A percentile compares a stretch with the other conserved stretches of the same genome.
Evolutionary conservation across 2,888 invertebrate species (phyloP).

Genomic region (Cordilura impudica): DNA sequence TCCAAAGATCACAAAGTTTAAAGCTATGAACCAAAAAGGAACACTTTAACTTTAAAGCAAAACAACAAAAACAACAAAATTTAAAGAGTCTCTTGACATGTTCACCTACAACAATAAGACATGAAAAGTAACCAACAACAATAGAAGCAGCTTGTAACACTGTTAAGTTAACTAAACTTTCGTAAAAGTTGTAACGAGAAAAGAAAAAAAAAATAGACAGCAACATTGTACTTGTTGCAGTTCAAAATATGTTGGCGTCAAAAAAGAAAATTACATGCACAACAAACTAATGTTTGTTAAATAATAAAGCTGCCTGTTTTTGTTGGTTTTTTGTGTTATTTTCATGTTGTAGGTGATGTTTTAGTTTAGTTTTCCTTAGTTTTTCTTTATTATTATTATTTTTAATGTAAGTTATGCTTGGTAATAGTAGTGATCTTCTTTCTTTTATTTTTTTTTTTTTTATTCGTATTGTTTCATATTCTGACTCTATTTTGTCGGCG

Average conservation of each 20-base stretch:
- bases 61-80: not conserved
- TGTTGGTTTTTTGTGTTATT: not conserved
- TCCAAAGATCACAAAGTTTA: constrained; percentile 41
- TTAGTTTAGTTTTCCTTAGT: constrained; percentile 1
- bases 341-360: constrained; percentile 18
- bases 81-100: constrained; percentile 43
- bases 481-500: constrained; percentile 79
- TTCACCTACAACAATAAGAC: constrained; percentile 50
- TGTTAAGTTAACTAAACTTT: not conserved
- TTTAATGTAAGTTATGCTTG: not conserved
- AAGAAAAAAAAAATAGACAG: constrained; percentile 8
- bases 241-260: constrained; percentile 33
- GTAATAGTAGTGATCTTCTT: constrained; percentile 32
- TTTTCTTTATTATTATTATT: not conserved
- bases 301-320: not conserved
- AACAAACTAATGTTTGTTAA: constrained; percentile 1
- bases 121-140: constrained; percentile 15
- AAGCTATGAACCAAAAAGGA: constrained; percentile 48
- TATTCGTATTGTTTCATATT: constrained; percentile 57
- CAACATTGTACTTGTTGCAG: constrained; percentile 15
- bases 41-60: not conserved
- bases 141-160: constrained; percentile 25
- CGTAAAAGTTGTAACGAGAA: not conserved
- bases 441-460: constrained; percentile 11
- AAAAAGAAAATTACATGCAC: constrained; percentile 7